Evolutionary conservation across 2,797 vertebrate genomes (phyloP).

Genomic region (Peromyscus nudipes): DNA sequence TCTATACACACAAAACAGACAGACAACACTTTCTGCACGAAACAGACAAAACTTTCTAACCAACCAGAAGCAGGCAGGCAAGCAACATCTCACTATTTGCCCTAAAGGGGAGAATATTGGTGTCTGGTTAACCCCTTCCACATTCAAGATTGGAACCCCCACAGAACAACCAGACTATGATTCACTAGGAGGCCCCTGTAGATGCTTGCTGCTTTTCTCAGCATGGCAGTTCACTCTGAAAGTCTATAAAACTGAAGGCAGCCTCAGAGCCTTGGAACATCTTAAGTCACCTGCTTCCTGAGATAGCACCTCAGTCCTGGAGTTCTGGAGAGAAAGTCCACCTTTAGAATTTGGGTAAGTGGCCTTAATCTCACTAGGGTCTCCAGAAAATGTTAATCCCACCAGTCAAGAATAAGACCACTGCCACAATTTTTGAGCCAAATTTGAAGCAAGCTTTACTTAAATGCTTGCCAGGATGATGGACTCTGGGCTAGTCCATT

Average conservation of each 20-base stretch:
- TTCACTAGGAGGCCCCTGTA: background rate
- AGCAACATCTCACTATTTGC: background rate
- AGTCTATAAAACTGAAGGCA: background rate
- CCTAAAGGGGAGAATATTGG: background rate
- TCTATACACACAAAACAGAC: background rate
- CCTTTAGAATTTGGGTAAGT: background rate
- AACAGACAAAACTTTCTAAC: background rate
- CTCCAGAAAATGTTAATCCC: background rate
- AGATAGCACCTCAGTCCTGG: background rate
- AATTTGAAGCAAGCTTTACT: background rate
- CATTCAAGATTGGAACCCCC: background rate
- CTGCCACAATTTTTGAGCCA: background rate
- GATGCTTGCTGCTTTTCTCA: background rate
- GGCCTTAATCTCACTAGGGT: background rate
- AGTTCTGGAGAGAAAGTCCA: background rate
- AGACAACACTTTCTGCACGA: background rate
- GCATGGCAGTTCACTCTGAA: background rate
- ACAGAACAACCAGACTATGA: background rate
- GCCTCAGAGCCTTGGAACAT: background rate
- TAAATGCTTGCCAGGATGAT: background rate
- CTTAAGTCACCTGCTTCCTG: background rate
- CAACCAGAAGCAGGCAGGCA: background rate
- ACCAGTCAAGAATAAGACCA: background rate
- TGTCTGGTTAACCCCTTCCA: background rate
- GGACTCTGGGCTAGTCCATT: background rate